Conservation (phyloP, 2,113 vertebrate species). For the Rhabdomys dilectus region DNA sequence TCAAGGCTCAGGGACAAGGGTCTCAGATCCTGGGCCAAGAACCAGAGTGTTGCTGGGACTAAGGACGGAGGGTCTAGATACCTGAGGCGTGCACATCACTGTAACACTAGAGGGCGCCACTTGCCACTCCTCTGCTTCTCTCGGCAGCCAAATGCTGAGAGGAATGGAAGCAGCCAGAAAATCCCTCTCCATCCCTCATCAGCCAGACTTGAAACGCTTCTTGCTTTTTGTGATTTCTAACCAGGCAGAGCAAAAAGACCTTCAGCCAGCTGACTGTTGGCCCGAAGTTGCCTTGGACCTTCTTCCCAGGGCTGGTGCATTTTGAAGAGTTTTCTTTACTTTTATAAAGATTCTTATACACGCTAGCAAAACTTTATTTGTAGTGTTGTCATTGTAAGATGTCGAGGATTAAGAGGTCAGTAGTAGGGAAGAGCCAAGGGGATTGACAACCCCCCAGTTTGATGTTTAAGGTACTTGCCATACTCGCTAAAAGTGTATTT, state of each 20-base stretch:
- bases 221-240: neutral
- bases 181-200: neutral
- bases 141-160: neutral
- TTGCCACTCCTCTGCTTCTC: neutral
- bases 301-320: neutral
- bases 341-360: neutral
- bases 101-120: conserved; percentile 2
- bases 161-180: neutral
- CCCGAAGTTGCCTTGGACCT: neutral
- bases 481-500: neutral
- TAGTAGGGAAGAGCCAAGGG: neutral
- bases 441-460: neutral
- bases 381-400: neutral
- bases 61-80: too few species aligned
- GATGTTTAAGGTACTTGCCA: neutral
- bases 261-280: neutral
- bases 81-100: too few species aligned
- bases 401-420: neutral
- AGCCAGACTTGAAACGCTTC: neutral
- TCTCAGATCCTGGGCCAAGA: neutral
- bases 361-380: neutral
- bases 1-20: neutral
- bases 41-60: neutral
- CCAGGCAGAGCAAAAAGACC: neutral
- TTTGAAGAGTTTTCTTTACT: neutral